Evolutionary conservation across 2,797 vertebrate genomes (phyloP).

Genomic region (Oreortyx pictus): DNA sequence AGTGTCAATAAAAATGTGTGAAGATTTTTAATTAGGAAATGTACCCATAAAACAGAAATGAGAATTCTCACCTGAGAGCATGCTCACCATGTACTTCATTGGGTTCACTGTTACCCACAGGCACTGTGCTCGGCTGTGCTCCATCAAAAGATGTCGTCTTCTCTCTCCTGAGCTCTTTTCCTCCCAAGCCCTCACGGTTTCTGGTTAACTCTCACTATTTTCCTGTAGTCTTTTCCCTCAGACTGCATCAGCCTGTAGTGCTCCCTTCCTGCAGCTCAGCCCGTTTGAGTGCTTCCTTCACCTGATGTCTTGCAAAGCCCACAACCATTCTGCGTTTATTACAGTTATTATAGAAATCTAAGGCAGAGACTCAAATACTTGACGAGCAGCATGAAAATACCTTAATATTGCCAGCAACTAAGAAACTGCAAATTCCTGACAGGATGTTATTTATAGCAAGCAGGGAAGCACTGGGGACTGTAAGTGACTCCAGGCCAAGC

Average conservation of each 20-base stretch:
- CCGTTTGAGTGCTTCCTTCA: neutral
- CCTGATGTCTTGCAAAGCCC: neutral
- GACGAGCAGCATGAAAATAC: neutral
- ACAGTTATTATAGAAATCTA: neutral
- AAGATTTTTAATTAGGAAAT: neutral
- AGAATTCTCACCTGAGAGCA: neutral
- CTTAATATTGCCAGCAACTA: neutral
- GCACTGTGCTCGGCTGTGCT: neutral
- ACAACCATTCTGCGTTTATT: neutral
- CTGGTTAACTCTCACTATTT: neutral
- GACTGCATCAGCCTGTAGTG: neutral
- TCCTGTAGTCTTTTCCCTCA: neutral
- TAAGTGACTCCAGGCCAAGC: neutral
- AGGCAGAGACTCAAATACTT: neutral
- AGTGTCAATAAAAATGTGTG: neutral
- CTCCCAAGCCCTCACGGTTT: neutral
- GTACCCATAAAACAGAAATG: accelerated
- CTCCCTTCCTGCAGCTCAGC: neutral
- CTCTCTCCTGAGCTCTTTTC: neutral
- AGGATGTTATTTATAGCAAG: conserved; percentile 6
- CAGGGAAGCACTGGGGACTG: neutral
- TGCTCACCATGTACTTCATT: neutral
- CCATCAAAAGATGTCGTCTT: neutral
- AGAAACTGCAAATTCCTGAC: neutral
- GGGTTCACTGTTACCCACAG: neutral